phyloP scores from a whole-genome alignment of 1,140 invertebrate genomes.

The Drosophila tani region DNA sequence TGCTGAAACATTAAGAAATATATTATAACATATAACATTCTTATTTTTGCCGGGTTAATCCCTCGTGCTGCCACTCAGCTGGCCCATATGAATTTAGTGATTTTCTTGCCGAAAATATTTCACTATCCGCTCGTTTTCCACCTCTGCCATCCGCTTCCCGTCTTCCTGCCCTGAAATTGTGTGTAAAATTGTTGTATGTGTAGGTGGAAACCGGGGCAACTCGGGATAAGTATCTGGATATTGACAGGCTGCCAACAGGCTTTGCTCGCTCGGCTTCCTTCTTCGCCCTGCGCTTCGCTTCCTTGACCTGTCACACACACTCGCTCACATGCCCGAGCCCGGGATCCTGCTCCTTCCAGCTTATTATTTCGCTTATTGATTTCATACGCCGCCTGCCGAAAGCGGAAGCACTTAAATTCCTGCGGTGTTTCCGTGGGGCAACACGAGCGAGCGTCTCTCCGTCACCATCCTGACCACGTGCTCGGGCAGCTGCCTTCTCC shows the following conservation, averaged over 20 bases:
- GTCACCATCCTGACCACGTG: no score
- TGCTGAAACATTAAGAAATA: no score
- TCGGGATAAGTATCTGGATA: slow-evolving; percentile 55
- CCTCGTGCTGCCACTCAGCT: slow-evolving; percentile 32
- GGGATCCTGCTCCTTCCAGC: slow-evolving; percentile 9
- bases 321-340: slow-evolving; percentile 16
- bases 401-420: no score
- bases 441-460: no score
- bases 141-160: background rate
- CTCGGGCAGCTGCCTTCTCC: no score
- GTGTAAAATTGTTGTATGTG: slow-evolving; percentile 64
- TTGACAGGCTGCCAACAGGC: slow-evolving; percentile 50
- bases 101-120: slow-evolving; percentile 40
- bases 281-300: slow-evolving; percentile 9
- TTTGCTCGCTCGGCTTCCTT: slow-evolving; percentile 13
- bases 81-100: slow-evolving; percentile 46
- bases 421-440: no score
- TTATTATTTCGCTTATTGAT: no score
- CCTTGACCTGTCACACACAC: slow-evolving; percentile 68
- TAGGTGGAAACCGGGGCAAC: slow-evolving; percentile 28
- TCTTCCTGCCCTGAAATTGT: slow-evolving; percentile 31
- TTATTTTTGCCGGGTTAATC: slow-evolving; percentile 34
- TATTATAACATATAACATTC: no score
- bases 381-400: no score
- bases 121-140: background rate